A percentile compares a stretch with the other conserved stretches of the same genome.
Conservation (phyloP, 2,888 invertebrate genomes). For the Papilio protenor region DNA sequence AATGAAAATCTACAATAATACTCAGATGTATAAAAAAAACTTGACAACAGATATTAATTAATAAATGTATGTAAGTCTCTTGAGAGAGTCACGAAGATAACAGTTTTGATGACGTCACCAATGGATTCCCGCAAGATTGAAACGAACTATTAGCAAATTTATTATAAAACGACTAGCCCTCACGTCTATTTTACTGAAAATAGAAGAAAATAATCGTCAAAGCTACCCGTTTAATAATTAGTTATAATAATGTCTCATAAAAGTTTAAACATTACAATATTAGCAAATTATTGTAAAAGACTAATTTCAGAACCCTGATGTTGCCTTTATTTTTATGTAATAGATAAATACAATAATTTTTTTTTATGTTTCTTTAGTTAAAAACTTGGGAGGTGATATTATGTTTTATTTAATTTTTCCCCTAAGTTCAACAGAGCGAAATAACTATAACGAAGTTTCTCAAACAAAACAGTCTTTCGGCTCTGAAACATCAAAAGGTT, state of each 20-base stretch:
- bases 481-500: conserved; percentile 17
- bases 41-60: neutral
- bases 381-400: neutral
- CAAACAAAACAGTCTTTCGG: neutral
- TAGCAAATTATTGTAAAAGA: no score
- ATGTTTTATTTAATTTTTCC: neutral
- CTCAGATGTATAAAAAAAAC: neutral
- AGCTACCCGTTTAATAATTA: no score
- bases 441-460: neutral
- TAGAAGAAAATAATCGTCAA: no score
- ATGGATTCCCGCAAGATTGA: neutral
- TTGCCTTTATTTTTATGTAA: no score
- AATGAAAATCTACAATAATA: neutral
- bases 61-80: neutral
- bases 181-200: no score
- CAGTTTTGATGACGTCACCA: neutral
- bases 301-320: no score
- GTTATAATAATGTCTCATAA: no score
- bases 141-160: neutral
- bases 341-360: neutral
- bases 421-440: neutral
- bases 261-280: no score
- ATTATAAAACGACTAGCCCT: neutral
- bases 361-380: neutral
- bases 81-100: neutral